Percentiles rank a stretch among this genome's conserved stretches.
phyloP scores from a whole-genome alignment of 2,113 vertebrate species.

The Dipodomys ordii region DNA sequence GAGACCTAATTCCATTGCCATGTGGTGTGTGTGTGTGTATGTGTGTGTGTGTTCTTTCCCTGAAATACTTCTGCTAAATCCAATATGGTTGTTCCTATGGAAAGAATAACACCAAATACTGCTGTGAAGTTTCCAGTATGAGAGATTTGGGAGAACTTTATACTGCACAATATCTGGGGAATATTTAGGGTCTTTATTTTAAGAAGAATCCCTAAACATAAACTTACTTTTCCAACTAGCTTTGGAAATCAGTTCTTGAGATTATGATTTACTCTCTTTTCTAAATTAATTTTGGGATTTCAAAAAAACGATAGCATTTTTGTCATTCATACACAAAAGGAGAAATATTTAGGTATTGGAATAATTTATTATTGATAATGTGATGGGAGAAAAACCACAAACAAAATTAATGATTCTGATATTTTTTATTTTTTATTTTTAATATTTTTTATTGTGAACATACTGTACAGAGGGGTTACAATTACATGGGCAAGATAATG shows the following conservation, averaged over 20 bases:
- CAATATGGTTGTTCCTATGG: constrained; percentile 3
- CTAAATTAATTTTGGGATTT: constrained; percentile 44
- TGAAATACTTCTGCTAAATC: not conserved
- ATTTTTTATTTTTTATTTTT: not conserved
- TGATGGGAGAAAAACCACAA: not conserved
- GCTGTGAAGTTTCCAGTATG: not conserved
- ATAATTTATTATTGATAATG: not conserved
- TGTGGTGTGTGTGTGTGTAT: not conserved
- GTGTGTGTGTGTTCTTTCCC: not conserved
- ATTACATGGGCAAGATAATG: too few relatives aligned
- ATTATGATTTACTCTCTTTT: constrained; percentile 12
- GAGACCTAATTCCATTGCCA: not conserved
- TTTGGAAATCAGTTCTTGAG: constrained; percentile 47
- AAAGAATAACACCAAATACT: not conserved
- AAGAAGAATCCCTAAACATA: constrained; percentile 2
- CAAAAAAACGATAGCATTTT: constrained; percentile 1
- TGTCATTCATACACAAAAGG: constrained; percentile 14
- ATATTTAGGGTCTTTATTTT: constrained; percentile 50
- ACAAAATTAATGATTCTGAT: constrained; percentile 21
- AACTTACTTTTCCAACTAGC: not conserved
- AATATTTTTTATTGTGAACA: too few relatives aligned
- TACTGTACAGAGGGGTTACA: too few relatives aligned
- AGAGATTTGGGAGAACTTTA: not conserved
- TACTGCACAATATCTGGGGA: not conserved
- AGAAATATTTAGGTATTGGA: not conserved